A percentile compares a stretch with the other conserved stretches of the same genome.
Evolutionary conservation across 2,113 vertebrate genomes (phyloP).

Genomic region (Ailuropoda melanoleuca): DNA sequence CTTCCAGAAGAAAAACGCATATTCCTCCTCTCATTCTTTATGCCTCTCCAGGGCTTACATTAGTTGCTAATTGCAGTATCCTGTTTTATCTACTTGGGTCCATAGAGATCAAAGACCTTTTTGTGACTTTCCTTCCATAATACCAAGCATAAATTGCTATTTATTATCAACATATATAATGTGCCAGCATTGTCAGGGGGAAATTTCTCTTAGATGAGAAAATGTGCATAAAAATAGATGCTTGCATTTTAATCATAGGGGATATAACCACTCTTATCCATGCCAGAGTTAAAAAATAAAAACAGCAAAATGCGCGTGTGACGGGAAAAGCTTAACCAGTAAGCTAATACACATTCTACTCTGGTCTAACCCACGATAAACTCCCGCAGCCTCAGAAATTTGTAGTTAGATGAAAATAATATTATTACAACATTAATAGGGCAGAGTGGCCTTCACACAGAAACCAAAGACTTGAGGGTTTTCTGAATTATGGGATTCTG

Average conservation of each 20-base stretch:
- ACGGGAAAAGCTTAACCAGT: fast-evolving
- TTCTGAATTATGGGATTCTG: background rate
- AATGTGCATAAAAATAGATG: slow-evolving; percentile 57
- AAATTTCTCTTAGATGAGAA: slow-evolving; percentile 40
- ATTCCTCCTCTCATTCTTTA: background rate
- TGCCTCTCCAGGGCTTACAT: background rate
- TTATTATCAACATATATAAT: slow-evolving; percentile 58
- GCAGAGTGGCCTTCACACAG: background rate
- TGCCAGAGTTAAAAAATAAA: background rate
- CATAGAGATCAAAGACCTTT: slow-evolving; percentile 24
- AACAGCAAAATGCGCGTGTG: background rate
- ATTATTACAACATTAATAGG: background rate
- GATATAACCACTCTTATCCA: background rate
- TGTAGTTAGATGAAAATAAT: background rate
- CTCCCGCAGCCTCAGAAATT: background rate
- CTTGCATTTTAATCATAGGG: slow-evolving; percentile 43
- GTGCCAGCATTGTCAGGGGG: slow-evolving; percentile 42
- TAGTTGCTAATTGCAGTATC: slow-evolving; percentile 47
- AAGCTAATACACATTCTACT: background rate
- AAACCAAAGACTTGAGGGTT: background rate
- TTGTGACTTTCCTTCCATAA: slow-evolving; percentile 21
- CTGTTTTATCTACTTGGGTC: slow-evolving; percentile 43
- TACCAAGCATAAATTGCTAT: slow-evolving; percentile 35
- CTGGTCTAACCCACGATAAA: no score
- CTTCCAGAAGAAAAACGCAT: background rate